Evolutionary conservation across 2,113 vertebrate genomes (phyloP).

Genomic region (Melanostigma gelatinosum): DNA sequence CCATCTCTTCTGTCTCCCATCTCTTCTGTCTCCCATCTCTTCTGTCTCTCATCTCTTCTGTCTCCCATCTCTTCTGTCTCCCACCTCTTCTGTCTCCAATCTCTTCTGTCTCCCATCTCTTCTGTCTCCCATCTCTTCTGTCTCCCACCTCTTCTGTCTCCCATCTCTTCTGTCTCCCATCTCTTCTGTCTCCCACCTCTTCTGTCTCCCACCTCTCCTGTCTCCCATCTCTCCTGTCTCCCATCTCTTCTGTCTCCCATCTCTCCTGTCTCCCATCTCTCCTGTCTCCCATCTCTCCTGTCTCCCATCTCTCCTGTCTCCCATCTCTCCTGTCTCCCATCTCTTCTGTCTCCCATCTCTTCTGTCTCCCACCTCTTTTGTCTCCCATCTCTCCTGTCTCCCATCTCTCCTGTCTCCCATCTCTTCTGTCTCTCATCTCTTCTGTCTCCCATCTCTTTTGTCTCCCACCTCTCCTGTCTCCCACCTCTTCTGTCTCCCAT

Average conservation of each 20-base stretch:
- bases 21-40: constrained; percentile 34
- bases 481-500: constrained; percentile 36
- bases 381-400: constrained; percentile 38
- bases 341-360: constrained; percentile 39
- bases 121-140: constrained; percentile 33
- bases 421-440: constrained; percentile 36
- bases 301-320: constrained; percentile 39
- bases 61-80: constrained; percentile 39
- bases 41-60: constrained; percentile 35
- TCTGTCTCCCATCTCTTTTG: constrained; percentile 33
- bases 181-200: constrained; percentile 37
- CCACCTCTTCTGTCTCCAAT: constrained; percentile 38
- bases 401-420: constrained; percentile 38
- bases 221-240: constrained; percentile 38
- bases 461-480: constrained; percentile 39
- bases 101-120: constrained; percentile 36
- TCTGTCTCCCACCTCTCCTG: constrained; percentile 38
- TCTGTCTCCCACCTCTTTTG: constrained; percentile 34
- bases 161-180: constrained; percentile 40
- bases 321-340: constrained; percentile 37
- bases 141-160: constrained; percentile 39
- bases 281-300: constrained; percentile 34
- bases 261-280: constrained; percentile 34
- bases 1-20: constrained; percentile 38
- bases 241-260: constrained; percentile 38